Base-by-base conservation (phyloP, 2,888 invertebrate species). In the Callosobruchus maculatus region DNA sequence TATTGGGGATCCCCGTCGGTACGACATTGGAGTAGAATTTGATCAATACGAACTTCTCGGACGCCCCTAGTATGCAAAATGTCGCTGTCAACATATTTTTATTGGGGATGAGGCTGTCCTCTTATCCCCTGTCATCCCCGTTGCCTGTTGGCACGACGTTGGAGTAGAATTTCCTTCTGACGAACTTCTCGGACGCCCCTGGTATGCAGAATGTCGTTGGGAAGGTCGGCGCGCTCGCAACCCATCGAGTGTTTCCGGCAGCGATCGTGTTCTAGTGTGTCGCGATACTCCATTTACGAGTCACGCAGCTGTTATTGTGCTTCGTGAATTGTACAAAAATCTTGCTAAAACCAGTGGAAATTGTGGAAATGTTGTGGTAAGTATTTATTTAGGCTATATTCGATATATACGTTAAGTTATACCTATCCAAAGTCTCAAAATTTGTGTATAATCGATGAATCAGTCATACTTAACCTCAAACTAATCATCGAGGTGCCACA, bases 391-490 rank as follows among this genome's bases (percentile, higher is more conserved):
- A 7, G 1, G 49, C n/a, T 49, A 18, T 49, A 49, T 49, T 18
- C 49, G 4, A 18, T 7, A 7, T 13, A 49, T 13, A 13, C 13
- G 49, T 49, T 3, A 49, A 13, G 13, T 49, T 7, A n/a, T n/a
- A n/a, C n/a, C n/a, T n/a, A n/a, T n/a, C n/a, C n/a, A n/a, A n/a
- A n/a, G n/a, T n/a, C n/a, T n/a, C n/a, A n/a, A n/a, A n/a, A n/a
- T n/a, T n/a, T n/a, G n/a, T n/a, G n/a, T n/a, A n/a, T n/a, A n/a
- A 49, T 49, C 76, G 74, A 75, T 71, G 31, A 2, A 72, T 22
- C 68, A 30, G 70, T 67, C 21, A 70, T 75, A 80, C 78, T 74
- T 82, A 83, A 83, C 82, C 82, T 82, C 79, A 77, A 79, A 81
- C 72, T 77, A 67, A 20, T 75, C 77, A 80, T 82, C 83, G 73